A percentile compares a stretch with the other conserved stretches of the same genome.
Evolutionary conservation across 2,113 vertebrate species (phyloP).

Genomic region (Pipra filicauda): DNA sequence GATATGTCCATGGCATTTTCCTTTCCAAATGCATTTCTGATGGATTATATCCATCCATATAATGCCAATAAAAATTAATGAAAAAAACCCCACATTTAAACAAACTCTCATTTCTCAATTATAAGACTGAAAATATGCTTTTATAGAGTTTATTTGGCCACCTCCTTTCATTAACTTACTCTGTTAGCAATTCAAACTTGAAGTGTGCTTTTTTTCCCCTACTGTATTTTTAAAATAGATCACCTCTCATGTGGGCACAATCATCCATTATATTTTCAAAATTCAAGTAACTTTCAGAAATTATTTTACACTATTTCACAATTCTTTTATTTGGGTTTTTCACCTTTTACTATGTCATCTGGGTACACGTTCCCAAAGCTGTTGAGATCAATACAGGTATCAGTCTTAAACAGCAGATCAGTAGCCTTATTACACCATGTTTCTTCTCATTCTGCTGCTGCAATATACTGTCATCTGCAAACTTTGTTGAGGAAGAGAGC

Average conservation of each 20-base stretch:
- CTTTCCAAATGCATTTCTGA: not conserved
- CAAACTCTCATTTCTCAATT: not conserved
- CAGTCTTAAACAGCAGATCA: not conserved
- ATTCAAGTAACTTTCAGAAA: not conserved
- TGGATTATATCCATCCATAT: not conserved
- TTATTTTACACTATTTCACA: not conserved
- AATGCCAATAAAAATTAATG: not conserved
- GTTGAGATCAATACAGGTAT: not conserved
- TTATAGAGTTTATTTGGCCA: not conserved
- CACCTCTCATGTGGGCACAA: not conserved
- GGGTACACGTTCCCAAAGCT: not conserved
- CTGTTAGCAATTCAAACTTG: not conserved
- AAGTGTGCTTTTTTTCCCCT: not conserved
- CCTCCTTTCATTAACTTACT: not conserved
- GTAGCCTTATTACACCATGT: not conserved
- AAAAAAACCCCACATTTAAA: fast-evolving
- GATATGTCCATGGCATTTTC: not conserved
- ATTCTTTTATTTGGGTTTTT: not conserved
- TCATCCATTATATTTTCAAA: not conserved
- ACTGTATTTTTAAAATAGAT: not conserved
- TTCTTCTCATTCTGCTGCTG: not conserved
- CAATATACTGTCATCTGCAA: not conserved
- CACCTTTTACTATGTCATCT: not conserved
- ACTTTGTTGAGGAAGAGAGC: not conserved
- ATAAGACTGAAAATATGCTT: not conserved